Percentiles rank a stretch among this genome's conserved stretches.
Conservation (phyloP, 2,797 vertebrate genomes). For the Eleutherodactylus coqui region DNA sequence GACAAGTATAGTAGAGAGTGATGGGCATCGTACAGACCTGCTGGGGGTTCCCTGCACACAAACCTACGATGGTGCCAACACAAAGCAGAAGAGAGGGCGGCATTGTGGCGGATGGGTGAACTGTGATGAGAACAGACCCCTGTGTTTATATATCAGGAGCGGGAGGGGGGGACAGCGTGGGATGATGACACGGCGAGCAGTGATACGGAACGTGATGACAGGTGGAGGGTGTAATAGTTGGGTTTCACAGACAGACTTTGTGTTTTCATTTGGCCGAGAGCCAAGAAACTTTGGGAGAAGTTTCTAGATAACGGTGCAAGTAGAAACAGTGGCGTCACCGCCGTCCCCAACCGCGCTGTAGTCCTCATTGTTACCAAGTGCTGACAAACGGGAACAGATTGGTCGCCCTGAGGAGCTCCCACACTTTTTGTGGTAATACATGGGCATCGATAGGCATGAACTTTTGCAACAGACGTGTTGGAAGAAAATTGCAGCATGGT, state of each 20-base stretch:
- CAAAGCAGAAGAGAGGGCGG: neutral
- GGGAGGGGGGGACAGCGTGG: neutral
- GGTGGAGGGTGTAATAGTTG: neutral
- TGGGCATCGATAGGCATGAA: too few relatives aligned
- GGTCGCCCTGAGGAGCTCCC: too few relatives aligned
- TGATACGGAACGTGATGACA: neutral
- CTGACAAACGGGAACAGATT: too few relatives aligned
- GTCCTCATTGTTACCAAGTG: too few relatives aligned
- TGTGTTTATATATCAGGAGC: constrained; percentile 6
- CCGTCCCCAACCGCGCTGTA: neutral
- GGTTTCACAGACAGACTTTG: neutral
- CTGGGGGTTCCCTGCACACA: neutral
- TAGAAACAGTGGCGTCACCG: neutral
- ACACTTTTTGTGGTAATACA: too few relatives aligned
- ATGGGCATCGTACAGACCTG: constrained; percentile 16
- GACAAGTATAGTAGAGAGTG: neutral
- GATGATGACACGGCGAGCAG: neutral
- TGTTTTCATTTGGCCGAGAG: neutral
- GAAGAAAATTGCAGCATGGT: too few relatives aligned
- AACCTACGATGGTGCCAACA: neutral
- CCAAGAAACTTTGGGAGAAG: neutral
- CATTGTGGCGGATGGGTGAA: constrained; percentile 6
- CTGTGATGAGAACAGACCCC: neutral
- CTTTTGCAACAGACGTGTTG: too few relatives aligned
- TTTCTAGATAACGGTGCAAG: neutral